phyloP scores from a whole-genome alignment of 2,888 invertebrate genomes.

The Drosophila robusta region DNA sequence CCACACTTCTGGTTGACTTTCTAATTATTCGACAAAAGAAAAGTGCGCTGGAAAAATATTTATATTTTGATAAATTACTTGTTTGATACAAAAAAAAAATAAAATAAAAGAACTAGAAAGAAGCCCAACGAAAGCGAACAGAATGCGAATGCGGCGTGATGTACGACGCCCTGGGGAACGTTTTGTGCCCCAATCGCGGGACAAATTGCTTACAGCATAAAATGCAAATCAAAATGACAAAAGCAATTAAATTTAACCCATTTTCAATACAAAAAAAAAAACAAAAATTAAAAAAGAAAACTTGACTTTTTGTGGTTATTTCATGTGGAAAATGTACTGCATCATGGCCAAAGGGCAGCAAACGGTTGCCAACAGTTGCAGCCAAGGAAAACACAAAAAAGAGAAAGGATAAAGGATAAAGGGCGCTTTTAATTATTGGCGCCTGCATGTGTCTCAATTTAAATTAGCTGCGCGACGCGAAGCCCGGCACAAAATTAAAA shows the following conservation, averaged over 20 bases:
- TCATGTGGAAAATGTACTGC: conserved; percentile 83
- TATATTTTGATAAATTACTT: conserved; percentile 60
- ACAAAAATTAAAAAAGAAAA: conserved; percentile 33
- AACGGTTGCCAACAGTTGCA: conserved; percentile 73
- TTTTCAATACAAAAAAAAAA: conserved; percentile 62
- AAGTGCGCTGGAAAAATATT: conserved; percentile 24
- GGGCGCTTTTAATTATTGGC: conserved; percentile 75
- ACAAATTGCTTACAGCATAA: conserved; percentile 74
- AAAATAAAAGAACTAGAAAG: neutral
- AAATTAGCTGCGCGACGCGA: conserved; percentile 68
- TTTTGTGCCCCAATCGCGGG: conserved; percentile 54
- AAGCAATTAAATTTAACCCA: conserved; percentile 81
- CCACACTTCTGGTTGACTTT: conserved; percentile 40
- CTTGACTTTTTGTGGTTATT: conserved; percentile 78
- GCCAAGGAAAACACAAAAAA: conserved; percentile 10
- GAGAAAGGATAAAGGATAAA: conserved; percentile 29
- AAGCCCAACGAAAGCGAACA: conserved; percentile 12
- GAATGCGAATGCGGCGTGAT: conserved; percentile 52
- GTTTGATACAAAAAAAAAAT: conserved; percentile 8
- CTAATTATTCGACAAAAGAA: conserved; percentile 68
- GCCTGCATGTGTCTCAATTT: conserved; percentile 80
- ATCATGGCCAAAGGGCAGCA: conserved; percentile 67
- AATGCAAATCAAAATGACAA: conserved; percentile 82
- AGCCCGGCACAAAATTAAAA: conserved; percentile 69
- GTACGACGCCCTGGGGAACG: conserved; percentile 72